A percentile compares a stretch with the other conserved stretches of the same genome.
phyloP scores from a whole-genome alignment of 2,113 vertebrate genomes.

The Paramisgurnus dabryanus region DNA sequence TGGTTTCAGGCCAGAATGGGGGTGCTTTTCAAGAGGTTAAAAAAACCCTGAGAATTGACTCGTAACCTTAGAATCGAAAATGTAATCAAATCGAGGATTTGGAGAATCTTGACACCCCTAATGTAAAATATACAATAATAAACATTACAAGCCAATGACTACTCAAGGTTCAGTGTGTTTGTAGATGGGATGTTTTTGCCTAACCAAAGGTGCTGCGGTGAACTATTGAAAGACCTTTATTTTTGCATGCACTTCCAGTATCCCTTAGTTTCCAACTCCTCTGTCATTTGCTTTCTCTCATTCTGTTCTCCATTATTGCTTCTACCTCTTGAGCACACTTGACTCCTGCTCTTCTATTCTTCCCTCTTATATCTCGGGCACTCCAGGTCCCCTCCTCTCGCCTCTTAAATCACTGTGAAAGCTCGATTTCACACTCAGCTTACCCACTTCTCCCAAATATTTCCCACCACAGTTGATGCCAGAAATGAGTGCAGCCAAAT shows the following conservation, averaged over 20 bases:
- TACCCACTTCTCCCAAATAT: constrained; percentile 39
- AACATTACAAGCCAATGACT: no score
- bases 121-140: no score
- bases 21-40: no score
- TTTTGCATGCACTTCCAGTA: background rate
- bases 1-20: no score
- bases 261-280: background rate
- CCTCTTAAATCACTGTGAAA: constrained; percentile 32
- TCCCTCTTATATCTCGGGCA: constrained; percentile 20
- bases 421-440: constrained; percentile 49
- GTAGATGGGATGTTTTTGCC: no score
- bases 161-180: no score
- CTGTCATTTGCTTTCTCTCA: background rate
- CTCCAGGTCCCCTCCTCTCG: constrained; percentile 24
- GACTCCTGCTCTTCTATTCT: constrained; percentile 39
- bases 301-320: constrained; percentile 2
- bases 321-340: constrained; percentile 27
- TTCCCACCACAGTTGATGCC: constrained; percentile 46
- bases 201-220: background rate
- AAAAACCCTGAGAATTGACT: no score
- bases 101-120: no score
- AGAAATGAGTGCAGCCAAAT: constrained; percentile 30
- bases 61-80: no score
- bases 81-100: no score
- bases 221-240: background rate